Evolutionary conservation across 2,113 vertebrate genomes (phyloP).

Genomic region (Holacanthus passer): DNA sequence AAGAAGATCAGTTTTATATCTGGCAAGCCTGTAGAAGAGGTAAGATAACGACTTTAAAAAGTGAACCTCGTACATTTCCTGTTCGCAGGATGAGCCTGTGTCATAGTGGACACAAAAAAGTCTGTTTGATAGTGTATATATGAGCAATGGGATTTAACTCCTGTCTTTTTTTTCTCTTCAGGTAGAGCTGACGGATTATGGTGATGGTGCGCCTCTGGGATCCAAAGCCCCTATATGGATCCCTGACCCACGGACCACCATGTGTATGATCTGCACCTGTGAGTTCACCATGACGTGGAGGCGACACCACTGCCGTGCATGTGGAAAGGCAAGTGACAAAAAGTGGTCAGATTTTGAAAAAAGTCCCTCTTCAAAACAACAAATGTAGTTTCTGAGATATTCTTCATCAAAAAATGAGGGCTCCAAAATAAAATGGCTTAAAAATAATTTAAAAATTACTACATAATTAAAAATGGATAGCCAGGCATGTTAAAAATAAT

Average conservation of each 20-base stretch:
- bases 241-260: constrained; percentile 93
- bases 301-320: constrained; percentile 96
- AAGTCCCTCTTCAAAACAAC: too few species aligned
- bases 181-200: constrained; percentile 81
- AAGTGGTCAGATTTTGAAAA: not conserved
- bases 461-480: not conserved
- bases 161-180: constrained; percentile 53
- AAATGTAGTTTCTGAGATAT: not conserved
- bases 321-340: constrained; percentile 89
- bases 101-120: not conserved
- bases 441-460: not conserved
- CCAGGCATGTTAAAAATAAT: not conserved
- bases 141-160: not conserved
- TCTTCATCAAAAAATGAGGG: too few species aligned
- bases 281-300: constrained; percentile 97
- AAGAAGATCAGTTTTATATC: constrained; percentile 94
- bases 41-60: constrained; percentile 5
- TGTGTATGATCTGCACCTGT: constrained; percentile 98
- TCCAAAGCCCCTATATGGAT: constrained; percentile 98
- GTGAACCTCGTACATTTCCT: not conserved
- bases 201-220: constrained; percentile 87
- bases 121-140: not conserved
- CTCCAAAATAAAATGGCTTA: too few species aligned
- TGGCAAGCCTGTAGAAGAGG: constrained; percentile 88
- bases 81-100: not conserved